These are phyloP conservation scores for Carcharodon carcharias DNA, from an alignment of 2,797 vertebrate genomes.

Conservation along the genomic window DNA sequence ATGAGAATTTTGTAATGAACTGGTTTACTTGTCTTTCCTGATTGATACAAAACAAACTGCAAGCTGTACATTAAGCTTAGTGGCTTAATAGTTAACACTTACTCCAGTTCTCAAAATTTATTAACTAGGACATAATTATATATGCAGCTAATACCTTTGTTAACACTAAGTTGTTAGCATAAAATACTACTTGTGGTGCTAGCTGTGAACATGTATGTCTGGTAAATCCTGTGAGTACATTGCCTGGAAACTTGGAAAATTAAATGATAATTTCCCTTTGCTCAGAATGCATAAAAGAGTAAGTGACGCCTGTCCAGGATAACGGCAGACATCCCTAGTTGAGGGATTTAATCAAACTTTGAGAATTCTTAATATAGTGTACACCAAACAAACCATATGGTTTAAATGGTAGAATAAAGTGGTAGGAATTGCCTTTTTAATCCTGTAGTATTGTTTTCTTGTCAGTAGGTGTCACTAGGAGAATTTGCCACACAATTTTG, in stretches of 20 bases:
- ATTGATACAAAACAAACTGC: conserved; percentile 7
- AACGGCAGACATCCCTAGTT: neutral
- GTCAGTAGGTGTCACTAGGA: conserved; percentile 36
- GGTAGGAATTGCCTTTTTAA: neutral
- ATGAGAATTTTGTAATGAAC: conserved; percentile 21
- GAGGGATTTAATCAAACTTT: neutral
- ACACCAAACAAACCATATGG: neutral
- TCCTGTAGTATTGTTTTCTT: neutral
- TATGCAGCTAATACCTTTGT: neutral
- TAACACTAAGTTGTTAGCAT: neutral
- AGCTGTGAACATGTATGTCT: neutral
- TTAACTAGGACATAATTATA: neutral
- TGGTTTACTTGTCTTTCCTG: neutral
- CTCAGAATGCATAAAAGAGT: neutral
- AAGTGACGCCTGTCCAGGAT: neutral
- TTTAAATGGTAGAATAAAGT: neutral
- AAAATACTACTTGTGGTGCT: neutral
- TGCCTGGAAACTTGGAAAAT: neutral
- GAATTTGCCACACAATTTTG: neutral
- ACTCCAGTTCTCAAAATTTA: neutral
- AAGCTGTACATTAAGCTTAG: neutral
- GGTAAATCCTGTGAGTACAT: neutral
- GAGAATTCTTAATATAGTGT: neutral
- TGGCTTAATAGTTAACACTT: conserved; percentile 14
- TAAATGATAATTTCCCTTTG: neutral